Evolutionary conservation across 2,888 invertebrate species (phyloP), one percentile per base, ranked within the genome.

Genomic region (Epinotia demarniana): DNA sequence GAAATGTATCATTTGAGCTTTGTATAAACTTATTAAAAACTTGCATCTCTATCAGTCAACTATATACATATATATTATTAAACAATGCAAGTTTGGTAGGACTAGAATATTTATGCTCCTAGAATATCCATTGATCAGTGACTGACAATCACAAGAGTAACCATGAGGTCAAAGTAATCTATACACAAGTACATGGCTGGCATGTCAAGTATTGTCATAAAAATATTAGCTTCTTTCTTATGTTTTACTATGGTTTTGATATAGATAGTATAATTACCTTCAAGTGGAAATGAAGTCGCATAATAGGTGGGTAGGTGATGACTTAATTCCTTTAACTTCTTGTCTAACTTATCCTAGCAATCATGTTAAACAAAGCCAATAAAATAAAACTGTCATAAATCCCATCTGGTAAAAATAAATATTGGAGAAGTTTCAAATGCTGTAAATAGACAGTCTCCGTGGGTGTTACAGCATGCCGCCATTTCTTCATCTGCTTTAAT

Each of bases 391-490:
- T 60, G 13, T 46, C 66, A 67, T 67, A 66, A 73, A 67, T 66
- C 19, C 16, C 53, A 62, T 61, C 27, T 4, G 19, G 13, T 57
- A 49, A 58, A 43, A 75, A 75, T 69, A 75, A 71, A 66, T 61
- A 73, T 71, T 75, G 75, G 75, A 75, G 71, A 71, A 53, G 75
- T 71, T 75, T 71, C 75, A 75, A 75, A 62, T 61, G 19, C 55
- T 71, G 61, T 67, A 71, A 67, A 67, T 67, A 72, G 23, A 61
- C 64, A 43, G 62, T 57, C 11, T 55, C 43, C 0, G 69, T 67
- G 72, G 67, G 61, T 2, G 75, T 53, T 61, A 53, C n/a, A 53
- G 53, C 53, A 12, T 18, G 60, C 61, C 46, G 27, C 55, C 23
- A 66, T 57, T 63, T 64, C 70, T 60, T 69, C 69, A 55, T 18